Evolutionary conservation across 2,113 vertebrate species (phyloP).

Genomic region (Tachycineta bicolor): DNA sequence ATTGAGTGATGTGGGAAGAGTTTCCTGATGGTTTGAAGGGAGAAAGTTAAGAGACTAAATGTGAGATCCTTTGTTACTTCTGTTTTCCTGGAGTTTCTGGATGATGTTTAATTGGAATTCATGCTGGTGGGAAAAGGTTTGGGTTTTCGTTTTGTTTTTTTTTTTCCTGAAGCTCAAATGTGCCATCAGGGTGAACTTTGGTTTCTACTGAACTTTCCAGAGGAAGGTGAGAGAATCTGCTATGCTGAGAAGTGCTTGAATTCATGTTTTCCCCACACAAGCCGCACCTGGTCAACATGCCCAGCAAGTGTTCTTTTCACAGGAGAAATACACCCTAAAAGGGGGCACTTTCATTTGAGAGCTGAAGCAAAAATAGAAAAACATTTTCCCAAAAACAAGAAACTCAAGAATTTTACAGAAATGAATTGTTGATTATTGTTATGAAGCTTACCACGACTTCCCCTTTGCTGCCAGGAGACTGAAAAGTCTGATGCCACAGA

Average conservation of each 20-base stretch:
- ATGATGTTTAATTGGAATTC: neutral
- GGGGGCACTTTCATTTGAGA: neutral
- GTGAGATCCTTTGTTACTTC: neutral
- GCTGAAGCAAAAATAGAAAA: neutral
- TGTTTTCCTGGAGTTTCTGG: neutral
- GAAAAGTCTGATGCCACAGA: constrained; percentile 34
- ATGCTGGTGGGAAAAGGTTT: neutral
- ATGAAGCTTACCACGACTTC: neutral
- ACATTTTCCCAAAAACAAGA: neutral
- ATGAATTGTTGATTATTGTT: neutral
- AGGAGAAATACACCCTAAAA: neutral
- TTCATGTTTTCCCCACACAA: neutral
- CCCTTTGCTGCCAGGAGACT: constrained; percentile 60
- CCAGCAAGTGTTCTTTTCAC: neutral
- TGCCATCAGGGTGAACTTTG: neutral
- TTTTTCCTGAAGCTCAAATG: neutral
- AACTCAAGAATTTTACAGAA: neutral
- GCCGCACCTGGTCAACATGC: neutral
- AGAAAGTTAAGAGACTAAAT: neutral
- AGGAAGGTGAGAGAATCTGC: neutral
- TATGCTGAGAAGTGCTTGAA: neutral
- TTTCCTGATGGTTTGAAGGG: neutral
- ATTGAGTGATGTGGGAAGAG: neutral
- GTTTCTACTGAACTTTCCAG: neutral
- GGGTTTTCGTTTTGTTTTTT: neutral